A percentile compares a stretch with the other conserved stretches of the same genome.
These are phyloP conservation scores for Prenolepis imparis DNA, from an alignment of 2,888 invertebrate species.

Conservation along the genomic window DNA sequence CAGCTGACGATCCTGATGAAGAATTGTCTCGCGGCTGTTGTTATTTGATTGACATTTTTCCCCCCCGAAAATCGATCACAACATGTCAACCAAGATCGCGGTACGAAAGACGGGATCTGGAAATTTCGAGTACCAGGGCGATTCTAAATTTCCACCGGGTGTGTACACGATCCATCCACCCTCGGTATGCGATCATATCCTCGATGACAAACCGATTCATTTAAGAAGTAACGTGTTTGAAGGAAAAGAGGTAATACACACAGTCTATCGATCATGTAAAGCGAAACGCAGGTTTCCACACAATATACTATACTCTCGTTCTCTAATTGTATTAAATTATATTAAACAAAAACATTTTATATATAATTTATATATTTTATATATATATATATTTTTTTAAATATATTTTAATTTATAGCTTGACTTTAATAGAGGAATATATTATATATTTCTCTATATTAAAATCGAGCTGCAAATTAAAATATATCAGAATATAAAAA, in stretches of 20 bases:
- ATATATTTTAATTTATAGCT: too few species aligned
- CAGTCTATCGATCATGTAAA: background rate
- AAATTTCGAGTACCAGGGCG: constrained; percentile 7
- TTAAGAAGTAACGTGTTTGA: constrained; percentile 28
- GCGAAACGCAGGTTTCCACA: background rate
- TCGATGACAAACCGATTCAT: constrained; percentile 19
- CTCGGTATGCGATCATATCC: constrained; percentile 2
- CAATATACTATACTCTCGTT: background rate
- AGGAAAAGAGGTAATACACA: constrained; percentile 44
- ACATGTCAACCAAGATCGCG: constrained; percentile 28
- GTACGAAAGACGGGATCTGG: constrained; percentile 21
- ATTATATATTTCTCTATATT: background rate
- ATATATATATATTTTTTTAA: background rate
- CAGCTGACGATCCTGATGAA: background rate
- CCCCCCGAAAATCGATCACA: background rate
- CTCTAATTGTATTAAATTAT: background rate
- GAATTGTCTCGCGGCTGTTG: background rate
- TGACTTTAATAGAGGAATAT: too few species aligned
- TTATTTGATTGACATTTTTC: constrained; percentile 1
- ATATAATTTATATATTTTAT: background rate
- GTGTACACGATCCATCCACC: constrained; percentile 18
- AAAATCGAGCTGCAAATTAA: background rate
- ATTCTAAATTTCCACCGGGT: constrained; percentile 21
- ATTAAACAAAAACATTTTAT: background rate
- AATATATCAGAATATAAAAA: too few species aligned